Percentiles rank a stretch among this genome's conserved stretches.
Conservation (phyloP, 1,140 invertebrate genomes). For the Drosophila elegans region DNA sequence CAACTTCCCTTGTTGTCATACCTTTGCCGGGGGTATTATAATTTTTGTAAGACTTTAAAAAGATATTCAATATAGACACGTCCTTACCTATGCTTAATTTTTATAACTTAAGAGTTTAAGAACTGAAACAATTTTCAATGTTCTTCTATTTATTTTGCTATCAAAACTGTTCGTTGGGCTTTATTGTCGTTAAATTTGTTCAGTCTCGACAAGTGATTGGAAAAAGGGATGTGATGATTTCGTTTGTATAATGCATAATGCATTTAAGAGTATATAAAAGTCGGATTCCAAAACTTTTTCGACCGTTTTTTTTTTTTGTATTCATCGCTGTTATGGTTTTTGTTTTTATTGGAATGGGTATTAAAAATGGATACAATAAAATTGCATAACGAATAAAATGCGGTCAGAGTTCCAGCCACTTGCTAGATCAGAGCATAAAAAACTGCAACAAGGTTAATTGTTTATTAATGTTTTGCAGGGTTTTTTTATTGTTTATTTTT, state of each 20-base stretch:
- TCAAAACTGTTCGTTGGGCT: too few species aligned
- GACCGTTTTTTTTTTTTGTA: not conserved
- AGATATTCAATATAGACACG: not conserved
- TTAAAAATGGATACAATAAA: conserved; percentile 69
- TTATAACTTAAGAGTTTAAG: too few species aligned
- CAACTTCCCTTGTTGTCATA: conserved; percentile 29
- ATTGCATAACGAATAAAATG: conserved; percentile 70
- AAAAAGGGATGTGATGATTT: too few species aligned
- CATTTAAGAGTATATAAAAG: not conserved
- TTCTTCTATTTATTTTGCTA: too few species aligned
- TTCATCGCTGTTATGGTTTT: conserved; percentile 24
- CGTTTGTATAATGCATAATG: too few species aligned
- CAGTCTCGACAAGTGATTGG: too few species aligned
- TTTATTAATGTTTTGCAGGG: conserved; percentile 61
- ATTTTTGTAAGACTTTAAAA: not conserved
- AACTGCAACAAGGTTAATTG: conserved; percentile 52
- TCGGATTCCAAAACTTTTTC: not conserved
- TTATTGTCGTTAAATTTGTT: too few species aligned
- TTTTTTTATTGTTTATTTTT: conserved; percentile 25
- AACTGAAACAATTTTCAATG: too few species aligned
- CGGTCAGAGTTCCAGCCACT: conserved; percentile 37
- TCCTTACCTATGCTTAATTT: too few species aligned
- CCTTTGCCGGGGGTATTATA: not conserved
- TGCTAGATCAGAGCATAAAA: conserved; percentile 26
- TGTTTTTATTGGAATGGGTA: conserved; percentile 21